phyloP scores from a whole-genome alignment of 2,888 invertebrate genomes.

The Girardia tigrina region DNA sequence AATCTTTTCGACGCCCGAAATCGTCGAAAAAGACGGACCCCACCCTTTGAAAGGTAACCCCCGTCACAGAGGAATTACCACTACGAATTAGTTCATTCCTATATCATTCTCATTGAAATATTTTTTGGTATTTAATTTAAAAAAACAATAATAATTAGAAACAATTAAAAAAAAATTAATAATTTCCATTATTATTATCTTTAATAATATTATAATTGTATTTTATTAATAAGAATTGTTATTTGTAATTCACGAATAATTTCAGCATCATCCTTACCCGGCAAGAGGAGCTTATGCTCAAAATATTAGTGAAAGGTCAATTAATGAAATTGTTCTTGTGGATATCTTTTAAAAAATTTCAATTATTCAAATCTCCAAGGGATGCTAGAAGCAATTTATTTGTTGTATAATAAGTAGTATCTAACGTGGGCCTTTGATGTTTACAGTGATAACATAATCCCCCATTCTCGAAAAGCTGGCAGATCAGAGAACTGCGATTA shows the following conservation, averaged over 20 bases:
- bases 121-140: too few relatives aligned
- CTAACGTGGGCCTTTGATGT: conserved; percentile 20
- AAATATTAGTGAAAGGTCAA: neutral
- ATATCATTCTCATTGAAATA: too few relatives aligned
- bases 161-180: too few relatives aligned
- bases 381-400: conserved; percentile 16
- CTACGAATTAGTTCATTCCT: too few relatives aligned
- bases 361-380: conserved; percentile 19
- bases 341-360: conserved; percentile 17
- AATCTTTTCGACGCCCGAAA: too few relatives aligned
- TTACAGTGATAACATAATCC: conserved; percentile 23
- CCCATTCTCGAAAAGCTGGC: neutral
- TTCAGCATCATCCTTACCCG: neutral
- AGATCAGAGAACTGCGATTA: conserved; percentile 23
- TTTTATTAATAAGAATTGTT: too few relatives aligned
- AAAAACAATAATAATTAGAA: too few relatives aligned
- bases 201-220: too few relatives aligned
- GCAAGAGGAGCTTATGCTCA: neutral
- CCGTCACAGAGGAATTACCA: too few relatives aligned
- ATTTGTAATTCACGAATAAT: neutral
- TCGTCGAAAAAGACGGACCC: too few relatives aligned
- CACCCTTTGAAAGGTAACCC: too few relatives aligned
- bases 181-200: too few relatives aligned
- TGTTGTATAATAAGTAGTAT: conserved; percentile 23
- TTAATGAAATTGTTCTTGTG: conserved; percentile 23